A percentile compares a stretch with the other conserved stretches of the same genome.
These are phyloP conservation scores for Aphodius granarius DNA, from an alignment of 2,888 invertebrate species.

Conservation along the genomic window DNA sequence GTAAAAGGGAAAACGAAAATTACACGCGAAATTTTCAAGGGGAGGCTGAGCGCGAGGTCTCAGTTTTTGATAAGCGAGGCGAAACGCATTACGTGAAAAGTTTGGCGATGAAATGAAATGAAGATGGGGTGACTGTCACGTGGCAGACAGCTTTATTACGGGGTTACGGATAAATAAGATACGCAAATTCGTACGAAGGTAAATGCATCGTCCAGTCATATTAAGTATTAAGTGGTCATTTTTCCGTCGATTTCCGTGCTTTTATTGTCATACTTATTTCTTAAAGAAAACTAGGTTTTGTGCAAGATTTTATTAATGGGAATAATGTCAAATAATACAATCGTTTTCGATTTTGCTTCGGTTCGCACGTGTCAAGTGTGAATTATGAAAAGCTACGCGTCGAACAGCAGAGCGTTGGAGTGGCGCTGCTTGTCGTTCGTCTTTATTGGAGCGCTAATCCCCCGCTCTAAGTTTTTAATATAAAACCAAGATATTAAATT, in stretches of 20 bases:
- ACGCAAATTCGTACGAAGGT: too few species aligned
- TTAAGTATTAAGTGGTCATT: too few species aligned
- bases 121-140: not conserved
- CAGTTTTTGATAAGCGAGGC: not conserved
- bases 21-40: not conserved
- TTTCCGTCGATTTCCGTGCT: too few species aligned
- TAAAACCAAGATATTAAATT: constrained; percentile 27
- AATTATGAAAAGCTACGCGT: not conserved
- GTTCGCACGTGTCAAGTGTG: not conserved
- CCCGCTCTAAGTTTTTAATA: constrained; percentile 24
- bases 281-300: too few species aligned
- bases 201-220: too few species aligned
- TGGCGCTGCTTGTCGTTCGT: not conserved
- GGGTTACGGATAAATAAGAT: too few species aligned
- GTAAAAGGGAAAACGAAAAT: not conserved
- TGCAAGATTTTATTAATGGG: too few species aligned
- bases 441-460: constrained; percentile 11
- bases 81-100: not conserved
- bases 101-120: not conserved
- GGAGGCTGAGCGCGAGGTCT: not conserved
- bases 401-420: too few species aligned
- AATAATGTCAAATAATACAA: not conserved
- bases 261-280: too few species aligned
- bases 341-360: not conserved
- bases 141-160: not conserved